Evolutionary conservation across 1,140 invertebrate genomes (phyloP).

Genomic region (Drosophila trapezifrons): DNA sequence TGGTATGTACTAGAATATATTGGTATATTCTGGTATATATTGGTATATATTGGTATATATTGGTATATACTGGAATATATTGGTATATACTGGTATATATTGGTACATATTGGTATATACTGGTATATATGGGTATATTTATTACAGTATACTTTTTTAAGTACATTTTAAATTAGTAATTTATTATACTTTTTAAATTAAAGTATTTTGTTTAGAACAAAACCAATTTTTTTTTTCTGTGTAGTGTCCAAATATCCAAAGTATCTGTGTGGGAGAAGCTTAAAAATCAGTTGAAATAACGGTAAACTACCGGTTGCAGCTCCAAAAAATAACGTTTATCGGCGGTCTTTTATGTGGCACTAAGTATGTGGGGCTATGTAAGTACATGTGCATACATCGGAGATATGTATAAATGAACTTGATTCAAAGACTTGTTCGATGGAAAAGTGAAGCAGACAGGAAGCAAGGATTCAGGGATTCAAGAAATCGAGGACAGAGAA

Average conservation of each 20-base stretch:
- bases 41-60: no score
- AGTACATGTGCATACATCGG: neutral
- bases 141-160: no score
- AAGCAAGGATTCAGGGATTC: conserved; percentile 4
- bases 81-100: no score
- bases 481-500: conserved; percentile 16
- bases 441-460: conserved; percentile 6
- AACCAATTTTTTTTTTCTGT: neutral
- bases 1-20: no score
- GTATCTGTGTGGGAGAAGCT: conserved; percentile 8
- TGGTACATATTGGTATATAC: no score
- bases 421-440: conserved; percentile 4
- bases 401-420: conserved; percentile 13
- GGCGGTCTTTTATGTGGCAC: conserved; percentile 2
- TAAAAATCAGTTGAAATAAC: conserved; percentile 43
- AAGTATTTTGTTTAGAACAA: neutral
- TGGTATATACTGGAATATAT: no score
- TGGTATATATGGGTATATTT: no score
- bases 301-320: conserved; percentile 7
- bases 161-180: no score
- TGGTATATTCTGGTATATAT: no score
- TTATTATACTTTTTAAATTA: no score
- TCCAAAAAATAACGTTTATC: conserved; percentile 23
- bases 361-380: neutral
- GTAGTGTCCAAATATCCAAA: neutral